These are phyloP conservation scores for Amorpha juglandis DNA, from an alignment of 2,888 invertebrate genomes.

Conservation along the genomic window DNA sequence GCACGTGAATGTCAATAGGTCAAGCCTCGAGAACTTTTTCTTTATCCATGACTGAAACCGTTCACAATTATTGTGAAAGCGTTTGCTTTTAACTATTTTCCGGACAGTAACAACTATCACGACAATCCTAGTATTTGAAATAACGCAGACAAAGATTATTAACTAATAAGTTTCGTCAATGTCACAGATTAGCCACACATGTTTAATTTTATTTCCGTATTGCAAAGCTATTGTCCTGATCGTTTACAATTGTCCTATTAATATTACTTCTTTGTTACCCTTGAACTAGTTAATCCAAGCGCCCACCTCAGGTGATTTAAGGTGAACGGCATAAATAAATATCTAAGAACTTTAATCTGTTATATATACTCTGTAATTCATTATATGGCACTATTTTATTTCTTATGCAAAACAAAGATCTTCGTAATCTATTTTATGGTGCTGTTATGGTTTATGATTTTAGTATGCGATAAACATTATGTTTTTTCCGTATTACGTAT, in stretches of 20 bases:
- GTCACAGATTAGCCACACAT: background rate
- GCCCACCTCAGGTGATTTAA: slow-evolving; percentile 8
- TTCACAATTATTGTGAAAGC: background rate
- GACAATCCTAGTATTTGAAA: background rate
- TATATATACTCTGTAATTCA: background rate
- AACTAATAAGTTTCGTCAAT: background rate
- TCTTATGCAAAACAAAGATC: background rate
- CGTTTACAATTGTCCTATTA: slow-evolving; percentile 9
- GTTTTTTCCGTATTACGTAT: too few relatives aligned
- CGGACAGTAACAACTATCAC: background rate
- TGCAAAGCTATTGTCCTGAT: slow-evolving; percentile 1
- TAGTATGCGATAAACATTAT: too few relatives aligned
- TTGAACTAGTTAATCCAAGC: slow-evolving; percentile 9
- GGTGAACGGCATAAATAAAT: background rate
- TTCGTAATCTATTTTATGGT: background rate
- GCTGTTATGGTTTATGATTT: too few relatives aligned
- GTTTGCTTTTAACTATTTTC: too few relatives aligned
- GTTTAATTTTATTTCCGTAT: slow-evolving; percentile 1
- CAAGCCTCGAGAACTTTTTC: background rate
- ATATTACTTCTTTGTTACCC: background rate
- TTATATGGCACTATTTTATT: background rate
- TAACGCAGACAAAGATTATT: background rate
- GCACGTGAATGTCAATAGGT: too few relatives aligned
- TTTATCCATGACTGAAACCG: background rate
- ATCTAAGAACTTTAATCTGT: background rate